Evolutionary conservation across 2,888 invertebrate genomes (phyloP).

Genomic region (Tetanocera ferruginea): DNA sequence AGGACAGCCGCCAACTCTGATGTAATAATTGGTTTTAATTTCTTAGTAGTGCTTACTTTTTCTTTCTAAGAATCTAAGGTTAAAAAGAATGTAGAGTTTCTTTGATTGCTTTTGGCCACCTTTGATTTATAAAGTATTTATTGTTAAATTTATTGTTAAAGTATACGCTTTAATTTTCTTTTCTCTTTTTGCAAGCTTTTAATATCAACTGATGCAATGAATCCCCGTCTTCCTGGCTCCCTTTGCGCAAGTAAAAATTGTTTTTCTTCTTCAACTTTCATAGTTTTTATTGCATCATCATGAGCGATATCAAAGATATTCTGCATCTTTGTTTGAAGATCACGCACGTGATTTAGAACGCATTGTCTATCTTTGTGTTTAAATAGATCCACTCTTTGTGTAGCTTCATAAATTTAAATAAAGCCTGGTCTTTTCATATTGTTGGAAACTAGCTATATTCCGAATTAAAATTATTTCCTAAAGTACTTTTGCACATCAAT

Average conservation of each 20-base stretch:
- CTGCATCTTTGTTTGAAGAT: background rate
- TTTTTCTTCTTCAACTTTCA: background rate
- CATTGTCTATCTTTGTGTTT: background rate
- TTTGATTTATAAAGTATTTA: background rate
- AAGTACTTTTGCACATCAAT: background rate
- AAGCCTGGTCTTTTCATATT: background rate
- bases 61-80: background rate
- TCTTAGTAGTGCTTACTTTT: background rate
- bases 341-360: background rate
- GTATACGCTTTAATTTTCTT: background rate
- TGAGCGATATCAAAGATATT: slow-evolving; percentile 6
- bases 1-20: background rate
- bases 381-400: background rate
- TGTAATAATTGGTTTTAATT: background rate
- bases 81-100: background rate
- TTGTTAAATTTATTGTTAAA: no score
- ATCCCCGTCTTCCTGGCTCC: background rate
- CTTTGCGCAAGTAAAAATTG: background rate
- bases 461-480: background rate
- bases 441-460: background rate
- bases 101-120: background rate
- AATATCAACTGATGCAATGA: background rate
- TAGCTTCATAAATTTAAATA: no score
- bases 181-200: background rate
- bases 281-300: background rate